Conservation (phyloP, 2,113 vertebrate genomes). For the Centrocercus urophasianus region DNA sequence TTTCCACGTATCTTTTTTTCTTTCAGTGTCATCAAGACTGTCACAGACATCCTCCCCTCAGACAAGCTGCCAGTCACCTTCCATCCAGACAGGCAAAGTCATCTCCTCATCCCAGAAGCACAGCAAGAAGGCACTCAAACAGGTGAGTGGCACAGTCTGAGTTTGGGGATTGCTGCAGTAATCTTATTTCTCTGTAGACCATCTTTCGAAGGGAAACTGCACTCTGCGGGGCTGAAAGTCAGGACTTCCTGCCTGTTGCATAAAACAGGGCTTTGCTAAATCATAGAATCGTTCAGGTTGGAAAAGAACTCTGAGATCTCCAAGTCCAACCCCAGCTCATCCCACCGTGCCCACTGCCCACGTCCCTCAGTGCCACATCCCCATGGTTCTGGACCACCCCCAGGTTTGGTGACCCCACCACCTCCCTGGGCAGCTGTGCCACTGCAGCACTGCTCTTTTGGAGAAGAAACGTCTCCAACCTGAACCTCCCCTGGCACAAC, state of each 20-base stretch:
- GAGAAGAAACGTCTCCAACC: no score
- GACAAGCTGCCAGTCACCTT: constrained; percentile 90
- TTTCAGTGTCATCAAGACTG: constrained; percentile 88
- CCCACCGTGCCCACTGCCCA: no score
- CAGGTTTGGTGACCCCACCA: no score
- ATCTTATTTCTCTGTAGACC: not conserved
- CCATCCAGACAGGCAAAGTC: constrained; percentile 88
- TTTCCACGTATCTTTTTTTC: not conserved
- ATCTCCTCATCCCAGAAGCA: constrained; percentile 98
- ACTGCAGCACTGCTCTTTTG: no score
- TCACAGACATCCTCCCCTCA: constrained; percentile 92
- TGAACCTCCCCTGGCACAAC: no score
- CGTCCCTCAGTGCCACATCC: no score
- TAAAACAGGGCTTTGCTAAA: no score
- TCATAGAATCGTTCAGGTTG: no score
- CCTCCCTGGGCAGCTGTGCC: no score
- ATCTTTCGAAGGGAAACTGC: not conserved
- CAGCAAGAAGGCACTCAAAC: constrained; percentile 97
- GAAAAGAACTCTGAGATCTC: no score
- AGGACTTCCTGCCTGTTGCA: not conserved
- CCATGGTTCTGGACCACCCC: no score
- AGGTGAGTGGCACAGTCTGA: constrained; percentile 77
- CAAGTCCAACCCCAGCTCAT: no score
- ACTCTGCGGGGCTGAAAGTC: not conserved
- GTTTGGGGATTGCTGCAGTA: fast-evolving